These are phyloP conservation scores for Enteromius radiatus DNA, from an alignment of 2,797 vertebrate species.

Conservation along the genomic window DNA sequence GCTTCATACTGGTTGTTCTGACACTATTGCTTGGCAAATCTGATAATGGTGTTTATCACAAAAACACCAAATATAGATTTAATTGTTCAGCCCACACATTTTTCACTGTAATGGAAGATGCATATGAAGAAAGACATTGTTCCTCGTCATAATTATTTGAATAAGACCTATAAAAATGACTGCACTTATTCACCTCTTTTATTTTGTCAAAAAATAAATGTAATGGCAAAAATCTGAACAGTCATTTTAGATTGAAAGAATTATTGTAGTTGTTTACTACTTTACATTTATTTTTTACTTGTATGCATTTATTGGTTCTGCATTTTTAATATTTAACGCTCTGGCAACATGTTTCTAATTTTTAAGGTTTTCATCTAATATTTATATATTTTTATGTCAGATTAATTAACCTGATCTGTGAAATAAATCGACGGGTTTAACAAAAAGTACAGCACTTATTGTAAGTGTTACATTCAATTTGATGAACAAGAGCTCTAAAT, in stretches of 20 bases:
- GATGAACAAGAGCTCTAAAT: not conserved
- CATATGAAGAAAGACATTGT: not conserved
- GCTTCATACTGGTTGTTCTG: not conserved
- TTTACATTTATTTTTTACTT: not conserved
- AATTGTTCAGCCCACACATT: not conserved
- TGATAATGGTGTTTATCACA: not conserved
- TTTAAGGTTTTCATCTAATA: not conserved
- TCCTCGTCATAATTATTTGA: not conserved
- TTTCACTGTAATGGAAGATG: not conserved
- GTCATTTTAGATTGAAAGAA: not conserved
- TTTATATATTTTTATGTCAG: not conserved
- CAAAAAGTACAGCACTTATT: not conserved
- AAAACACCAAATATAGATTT: not conserved
- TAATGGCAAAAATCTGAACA: not conserved
- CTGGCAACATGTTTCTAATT: not conserved
- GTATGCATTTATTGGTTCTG: not conserved
- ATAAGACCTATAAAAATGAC: not conserved
- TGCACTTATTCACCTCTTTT: not conserved
- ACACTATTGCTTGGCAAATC: not conserved
- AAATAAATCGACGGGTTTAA: not conserved
- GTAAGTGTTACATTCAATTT: not conserved
- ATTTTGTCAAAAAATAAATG: not conserved
- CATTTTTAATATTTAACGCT: not conserved
- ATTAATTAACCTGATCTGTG: not conserved
- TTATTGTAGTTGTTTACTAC: not conserved